These are phyloP conservation scores for Luperina testacea DNA, from an alignment of 2,888 invertebrate genomes.

Conservation along the genomic window DNA sequence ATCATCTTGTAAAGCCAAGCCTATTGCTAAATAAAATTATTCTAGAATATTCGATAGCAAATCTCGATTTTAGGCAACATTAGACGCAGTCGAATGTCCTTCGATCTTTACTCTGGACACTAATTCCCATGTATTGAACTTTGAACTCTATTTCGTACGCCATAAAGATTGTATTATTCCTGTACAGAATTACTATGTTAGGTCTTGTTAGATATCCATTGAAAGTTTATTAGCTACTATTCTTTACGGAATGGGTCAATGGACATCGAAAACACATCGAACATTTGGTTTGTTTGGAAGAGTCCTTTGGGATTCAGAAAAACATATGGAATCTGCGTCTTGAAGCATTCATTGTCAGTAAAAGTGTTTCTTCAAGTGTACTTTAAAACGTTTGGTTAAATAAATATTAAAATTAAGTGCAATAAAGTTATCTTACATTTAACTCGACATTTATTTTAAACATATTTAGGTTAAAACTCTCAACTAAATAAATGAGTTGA, in stretches of 20 bases:
- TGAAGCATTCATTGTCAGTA: slow-evolving; percentile 23
- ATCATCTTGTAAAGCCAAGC: slow-evolving; percentile 24
- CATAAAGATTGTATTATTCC: slow-evolving; percentile 1
- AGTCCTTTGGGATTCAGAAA: background rate
- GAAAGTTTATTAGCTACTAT: slow-evolving; percentile 1
- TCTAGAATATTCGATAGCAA: slow-evolving; percentile 28
- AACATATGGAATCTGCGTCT: slow-evolving; percentile 14
- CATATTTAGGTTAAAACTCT: slow-evolving; percentile 66
- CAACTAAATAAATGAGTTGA: slow-evolving; percentile 77
- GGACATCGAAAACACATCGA: slow-evolving; percentile 10
- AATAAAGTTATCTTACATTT: slow-evolving; percentile 63
- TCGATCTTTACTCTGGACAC: slow-evolving; percentile 13
- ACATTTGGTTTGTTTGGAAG: background rate
- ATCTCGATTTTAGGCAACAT: slow-evolving; percentile 58
- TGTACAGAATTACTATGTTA: slow-evolving; percentile 22
- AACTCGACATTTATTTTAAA: slow-evolving; percentile 66
- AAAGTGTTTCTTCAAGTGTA: slow-evolving; percentile 39
- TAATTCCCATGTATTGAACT: slow-evolving; percentile 22
- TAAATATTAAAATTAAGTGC: slow-evolving; percentile 63
- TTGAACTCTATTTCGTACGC: background rate
- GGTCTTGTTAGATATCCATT: background rate
- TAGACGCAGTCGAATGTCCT: slow-evolving; percentile 38
- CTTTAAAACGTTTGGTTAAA: slow-evolving; percentile 52
- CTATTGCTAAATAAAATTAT: slow-evolving; percentile 29
- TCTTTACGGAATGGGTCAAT: slow-evolving; percentile 13